Evolutionary conservation across 2,888 invertebrate genomes (phyloP).

Genomic region (Sthenelais limicola): DNA sequence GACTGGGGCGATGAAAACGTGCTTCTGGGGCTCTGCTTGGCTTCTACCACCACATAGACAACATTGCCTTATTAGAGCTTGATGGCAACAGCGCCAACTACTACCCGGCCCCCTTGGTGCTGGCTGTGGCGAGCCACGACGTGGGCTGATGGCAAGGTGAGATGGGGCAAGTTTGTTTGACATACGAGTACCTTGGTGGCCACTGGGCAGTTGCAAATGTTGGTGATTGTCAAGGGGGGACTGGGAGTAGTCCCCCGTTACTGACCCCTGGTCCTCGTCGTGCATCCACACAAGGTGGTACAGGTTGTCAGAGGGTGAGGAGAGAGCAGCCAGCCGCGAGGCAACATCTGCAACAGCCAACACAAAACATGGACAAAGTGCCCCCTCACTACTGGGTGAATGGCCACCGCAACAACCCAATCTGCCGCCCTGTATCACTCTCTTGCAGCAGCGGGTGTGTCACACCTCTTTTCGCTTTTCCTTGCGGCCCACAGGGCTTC

Average conservation of each 20-base stretch:
- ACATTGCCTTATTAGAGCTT: no score
- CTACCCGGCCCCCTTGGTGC: slow-evolving; percentile 16
- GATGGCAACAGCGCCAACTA: no score
- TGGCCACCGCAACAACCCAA: not conserved
- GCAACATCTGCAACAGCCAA: slow-evolving; percentile 30
- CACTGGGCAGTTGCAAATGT: no score
- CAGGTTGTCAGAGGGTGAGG: slow-evolving; percentile 17
- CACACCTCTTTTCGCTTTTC: no score
- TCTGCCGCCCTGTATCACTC: not conserved
- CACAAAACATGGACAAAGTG: slow-evolving; percentile 15
- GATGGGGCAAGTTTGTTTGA: slow-evolving; percentile 13
- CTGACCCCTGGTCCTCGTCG: slow-evolving; percentile 30
- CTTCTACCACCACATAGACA: no score
- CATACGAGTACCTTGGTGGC: not conserved
- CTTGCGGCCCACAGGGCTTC: no score
- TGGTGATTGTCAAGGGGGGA: not conserved
- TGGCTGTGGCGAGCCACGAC: not conserved
- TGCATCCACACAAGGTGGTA: slow-evolving; percentile 41
- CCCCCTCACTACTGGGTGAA: not conserved
- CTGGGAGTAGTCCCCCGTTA: slow-evolving; percentile 4
- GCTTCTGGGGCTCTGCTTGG: no score
- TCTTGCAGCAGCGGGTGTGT: no score
- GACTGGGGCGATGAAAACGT: no score
- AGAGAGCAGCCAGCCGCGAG: slow-evolving; percentile 7
- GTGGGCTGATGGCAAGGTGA: slow-evolving; percentile 1